Evolutionary conservation across 2,113 vertebrate species (phyloP).

Genomic region (Anolis sagrei): DNA sequence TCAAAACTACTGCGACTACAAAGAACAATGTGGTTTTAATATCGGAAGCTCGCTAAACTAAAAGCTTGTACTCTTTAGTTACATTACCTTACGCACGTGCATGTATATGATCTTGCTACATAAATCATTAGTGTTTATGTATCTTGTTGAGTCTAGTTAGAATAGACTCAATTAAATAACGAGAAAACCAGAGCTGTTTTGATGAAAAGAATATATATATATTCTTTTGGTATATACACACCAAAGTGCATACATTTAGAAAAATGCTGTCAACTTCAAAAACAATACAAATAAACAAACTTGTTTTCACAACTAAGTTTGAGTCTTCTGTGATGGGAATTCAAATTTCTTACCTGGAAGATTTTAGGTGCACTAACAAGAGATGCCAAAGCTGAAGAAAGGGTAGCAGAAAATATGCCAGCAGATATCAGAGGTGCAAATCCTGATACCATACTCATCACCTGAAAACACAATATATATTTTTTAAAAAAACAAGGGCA

Average conservation of each 20-base stretch:
- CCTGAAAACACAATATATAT: slow-evolving; percentile 70
- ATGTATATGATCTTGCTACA: neutral
- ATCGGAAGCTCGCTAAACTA: neutral
- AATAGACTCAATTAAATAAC: neutral
- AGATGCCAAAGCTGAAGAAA: slow-evolving; percentile 97
- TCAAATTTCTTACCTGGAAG: slow-evolving; percentile 86
- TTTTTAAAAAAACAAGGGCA: neutral
- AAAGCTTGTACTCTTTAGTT: too few species aligned
- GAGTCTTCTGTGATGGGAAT: neutral
- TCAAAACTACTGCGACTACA: neutral
- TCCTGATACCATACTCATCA: slow-evolving; percentile 95
- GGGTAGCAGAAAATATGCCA: slow-evolving; percentile 96
- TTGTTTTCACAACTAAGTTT: neutral
- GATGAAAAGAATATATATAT: neutral
- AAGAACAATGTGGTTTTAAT: neutral
- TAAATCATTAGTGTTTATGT: neutral
- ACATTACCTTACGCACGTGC: too few species aligned
- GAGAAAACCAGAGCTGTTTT: neutral
- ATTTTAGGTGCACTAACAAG: slow-evolving; percentile 98
- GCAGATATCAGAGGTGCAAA: slow-evolving; percentile 95
- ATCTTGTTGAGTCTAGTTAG: neutral
- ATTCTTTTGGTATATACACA: too few species aligned
- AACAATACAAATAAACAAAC: neutral
- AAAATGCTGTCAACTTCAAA: neutral
- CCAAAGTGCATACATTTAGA: neutral